Base-by-base conservation (phyloP, 2,113 vertebrate genomes). In the Parus major region DNA sequence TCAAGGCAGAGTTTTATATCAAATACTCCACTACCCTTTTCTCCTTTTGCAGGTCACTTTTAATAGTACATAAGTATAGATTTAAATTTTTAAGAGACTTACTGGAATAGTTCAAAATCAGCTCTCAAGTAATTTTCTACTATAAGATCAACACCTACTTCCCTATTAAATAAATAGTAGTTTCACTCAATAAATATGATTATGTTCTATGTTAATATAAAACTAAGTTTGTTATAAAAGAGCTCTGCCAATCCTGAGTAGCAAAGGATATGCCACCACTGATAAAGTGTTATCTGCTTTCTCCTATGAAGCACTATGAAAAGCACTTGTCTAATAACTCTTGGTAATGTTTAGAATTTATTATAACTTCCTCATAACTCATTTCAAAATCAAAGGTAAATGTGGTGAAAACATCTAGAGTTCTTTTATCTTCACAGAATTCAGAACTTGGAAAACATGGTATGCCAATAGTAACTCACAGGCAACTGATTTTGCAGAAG, bases 31-130 rank as follows among this genome's bases (percentile, higher is more conserved):
- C 8, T 35, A 59, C 68, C 63, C 39, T 88, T 89, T 86, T 82
- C n/a, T 12, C 6, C 31, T 44, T 87, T n/a, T 53, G 28, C 71
- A 90, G 92, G 92, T 92, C 79, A 96, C 93, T 96, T 95, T 92
- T 83, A 93, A 11, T 68, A 95, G 94, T 17, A 70, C 3, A 4
- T 18, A 77, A 31, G 5, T 44, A 49, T 4, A 63, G 47, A 65
- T 46, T 81, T 60, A 44, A 72, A 80, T 27, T 49, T 12, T 17
- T 39, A 44, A 68, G 31, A 90, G 33, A 92, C 60, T 95, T 86
- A 71, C 28, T 81, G n/a, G 31, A 75, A 82, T 42, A 66, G 52
- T 29, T 82, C 47, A 65, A 63, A 77, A 90, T 70, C 68, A 84
- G 14, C 47, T 86, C 63, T 50, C 42, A 63, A 70, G 44, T 31